Percentiles rank a stretch among this genome's conserved stretches.
phyloP scores from a whole-genome alignment of 2,797 vertebrate species.

The Orestias chungarensis region DNA sequence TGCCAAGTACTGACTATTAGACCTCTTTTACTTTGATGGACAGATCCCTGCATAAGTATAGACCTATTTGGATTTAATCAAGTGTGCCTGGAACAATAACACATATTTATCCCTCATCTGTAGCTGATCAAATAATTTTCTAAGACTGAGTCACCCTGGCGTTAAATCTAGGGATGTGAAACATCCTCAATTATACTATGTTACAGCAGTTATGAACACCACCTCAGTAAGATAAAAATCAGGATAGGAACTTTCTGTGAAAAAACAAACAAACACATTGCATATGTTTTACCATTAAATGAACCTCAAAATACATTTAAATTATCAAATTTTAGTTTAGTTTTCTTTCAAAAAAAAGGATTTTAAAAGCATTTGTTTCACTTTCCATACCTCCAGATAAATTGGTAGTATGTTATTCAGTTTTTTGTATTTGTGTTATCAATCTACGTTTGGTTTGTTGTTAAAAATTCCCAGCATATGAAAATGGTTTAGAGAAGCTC shows the following conservation, averaged over 20 bases:
- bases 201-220: conserved; percentile 7
- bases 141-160: conserved; percentile 63
- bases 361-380: too few relatives aligned
- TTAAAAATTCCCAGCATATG: too few relatives aligned
- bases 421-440: too few relatives aligned
- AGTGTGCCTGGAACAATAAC: neutral
- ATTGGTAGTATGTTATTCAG: too few relatives aligned
- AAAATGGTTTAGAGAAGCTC: too few relatives aligned
- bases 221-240: neutral
- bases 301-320: too few relatives aligned
- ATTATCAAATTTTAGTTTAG: too few relatives aligned
- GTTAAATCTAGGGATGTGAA: conserved; percentile 47
- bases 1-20: neutral
- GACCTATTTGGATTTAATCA: neutral
- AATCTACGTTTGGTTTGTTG: too few relatives aligned
- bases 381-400: too few relatives aligned
- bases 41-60: neutral
- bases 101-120: neutral
- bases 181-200: conserved; percentile 50
- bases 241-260: neutral
- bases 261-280: neutral
- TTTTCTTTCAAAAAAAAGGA: too few relatives aligned
- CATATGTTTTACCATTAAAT: too few relatives aligned
- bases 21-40: neutral
- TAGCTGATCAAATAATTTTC: conserved; percentile 40